phyloP scores from a whole-genome alignment of 2,888 invertebrate genomes.

The Notocelia uddmanniana region DNA sequence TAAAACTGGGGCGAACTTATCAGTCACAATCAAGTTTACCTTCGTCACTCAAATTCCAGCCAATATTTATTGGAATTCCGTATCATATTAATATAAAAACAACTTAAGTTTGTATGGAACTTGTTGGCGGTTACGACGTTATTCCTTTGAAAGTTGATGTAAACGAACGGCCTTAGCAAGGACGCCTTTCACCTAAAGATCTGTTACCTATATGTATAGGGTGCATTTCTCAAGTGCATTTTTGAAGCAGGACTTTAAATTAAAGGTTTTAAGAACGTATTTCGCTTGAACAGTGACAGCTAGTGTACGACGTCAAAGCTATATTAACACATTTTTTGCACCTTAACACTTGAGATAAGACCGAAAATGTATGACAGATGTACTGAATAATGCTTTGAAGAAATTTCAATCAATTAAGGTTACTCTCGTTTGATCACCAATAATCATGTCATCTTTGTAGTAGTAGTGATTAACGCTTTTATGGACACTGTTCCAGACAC shows the following conservation, averaged over 20 bases:
- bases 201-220: not conserved
- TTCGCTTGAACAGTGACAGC: not conserved
- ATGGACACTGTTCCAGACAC: no score
- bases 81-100: not conserved
- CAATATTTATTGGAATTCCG: slow-evolving; percentile 24
- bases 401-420: no score
- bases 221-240: not conserved
- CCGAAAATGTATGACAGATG: no score
- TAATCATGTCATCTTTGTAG: no score
- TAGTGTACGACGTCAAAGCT: not conserved
- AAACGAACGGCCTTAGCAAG: slow-evolving; percentile 43
- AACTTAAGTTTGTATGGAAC: not conserved
- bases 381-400: no score
- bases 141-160: not conserved
- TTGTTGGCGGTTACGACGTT: not conserved
- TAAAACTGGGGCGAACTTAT: slow-evolving; percentile 27
- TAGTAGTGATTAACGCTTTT: no score
- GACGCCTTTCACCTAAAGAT: slow-evolving; percentile 44
- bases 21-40: slow-evolving; percentile 38
- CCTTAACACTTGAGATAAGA: no score
- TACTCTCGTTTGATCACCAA: no score
- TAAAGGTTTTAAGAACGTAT: not conserved
- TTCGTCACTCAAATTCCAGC: slow-evolving; percentile 42
- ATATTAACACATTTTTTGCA: no score
- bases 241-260: not conserved